Conservation (phyloP, 2,113 vertebrate genomes). For the Vulpes lagopus region DNA sequence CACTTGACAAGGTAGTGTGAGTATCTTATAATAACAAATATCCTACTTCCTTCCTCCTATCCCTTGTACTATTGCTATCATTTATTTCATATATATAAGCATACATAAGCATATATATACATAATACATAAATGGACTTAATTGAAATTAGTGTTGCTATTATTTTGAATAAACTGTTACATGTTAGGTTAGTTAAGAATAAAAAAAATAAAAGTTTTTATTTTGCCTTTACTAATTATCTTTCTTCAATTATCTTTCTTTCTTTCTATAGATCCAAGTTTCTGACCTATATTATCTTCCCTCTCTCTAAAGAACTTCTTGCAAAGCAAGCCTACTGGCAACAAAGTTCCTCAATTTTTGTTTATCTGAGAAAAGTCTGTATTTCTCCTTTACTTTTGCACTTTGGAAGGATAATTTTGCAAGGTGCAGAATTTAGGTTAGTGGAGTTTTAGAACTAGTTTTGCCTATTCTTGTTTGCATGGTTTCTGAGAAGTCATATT, state of each 20-base stretch:
- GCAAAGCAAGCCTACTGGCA: neutral
- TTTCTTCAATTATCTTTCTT: neutral
- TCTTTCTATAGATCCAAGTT: neutral
- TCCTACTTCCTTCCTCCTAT: neutral
- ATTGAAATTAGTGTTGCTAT: neutral
- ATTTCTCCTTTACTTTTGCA: neutral
- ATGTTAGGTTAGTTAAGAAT: neutral
- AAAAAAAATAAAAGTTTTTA: neutral
- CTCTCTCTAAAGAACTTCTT: neutral
- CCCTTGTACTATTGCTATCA: neutral
- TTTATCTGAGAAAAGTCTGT: neutral
- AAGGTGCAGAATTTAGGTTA: neutral
- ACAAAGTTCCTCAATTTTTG: neutral
- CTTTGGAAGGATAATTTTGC: neutral
- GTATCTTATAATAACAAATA: neutral
- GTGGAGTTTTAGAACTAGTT: neutral
- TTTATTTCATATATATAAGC: neutral
- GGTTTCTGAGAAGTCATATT: neutral
- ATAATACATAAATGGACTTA: neutral
- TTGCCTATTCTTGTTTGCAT: neutral
- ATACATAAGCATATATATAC: neutral
- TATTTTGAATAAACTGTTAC: neutral
- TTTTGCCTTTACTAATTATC: neutral
- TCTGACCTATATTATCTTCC: neutral
- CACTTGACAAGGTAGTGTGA: neutral